Evolutionary conservation across 2,888 invertebrate genomes (phyloP), one percentile per base, ranked within the genome.

Genomic region (Spodoptera littoralis): DNA sequence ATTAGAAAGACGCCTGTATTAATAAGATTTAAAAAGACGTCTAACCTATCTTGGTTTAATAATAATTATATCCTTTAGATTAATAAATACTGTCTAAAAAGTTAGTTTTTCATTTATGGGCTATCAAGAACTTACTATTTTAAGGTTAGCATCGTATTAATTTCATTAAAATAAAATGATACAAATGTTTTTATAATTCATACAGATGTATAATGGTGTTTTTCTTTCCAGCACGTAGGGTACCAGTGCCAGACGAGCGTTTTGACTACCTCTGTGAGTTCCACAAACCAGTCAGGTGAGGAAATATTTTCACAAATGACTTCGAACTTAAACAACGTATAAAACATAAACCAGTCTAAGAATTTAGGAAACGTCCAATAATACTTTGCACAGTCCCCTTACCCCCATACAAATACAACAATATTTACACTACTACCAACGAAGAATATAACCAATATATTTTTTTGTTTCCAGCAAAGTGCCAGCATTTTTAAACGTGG

Each of bases 401-500:
- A 27, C 18, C 18, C 0, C 18, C 1, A 18, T 18, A 18, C 18
- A 18, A 18, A 18, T 18, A 18, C 18, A 18, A 18, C 27, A 27
- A 27, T 27, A 27, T 27, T 27, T 27, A 5, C 27, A 2, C 4
- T 27, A 3, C 27, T 27, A 27, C 4, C 27, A 2, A 27, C 3
- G 27, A 27, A 4, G 27, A 27, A 27, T 27, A 27, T 27, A 27
- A 3, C 27, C 27, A 3, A 27, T 2, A 27, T 30, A 12, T n/a
- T 53, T 58, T 8, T 62, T 61, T 6, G 2, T 36, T 62, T 70
- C 12, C 49, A 99, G 99, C 91, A 99, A 99, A 95, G 99, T 99
- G 43, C 99, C 99, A 12, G 99, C 99, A 0, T 99, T 97, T 91
- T 94, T 99, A 73, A 99, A 99, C 90, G 98, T 99, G 42, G 98